Conservation (phyloP, 2,797 vertebrate species). For the Pseudopleuronectes americanus region DNA sequence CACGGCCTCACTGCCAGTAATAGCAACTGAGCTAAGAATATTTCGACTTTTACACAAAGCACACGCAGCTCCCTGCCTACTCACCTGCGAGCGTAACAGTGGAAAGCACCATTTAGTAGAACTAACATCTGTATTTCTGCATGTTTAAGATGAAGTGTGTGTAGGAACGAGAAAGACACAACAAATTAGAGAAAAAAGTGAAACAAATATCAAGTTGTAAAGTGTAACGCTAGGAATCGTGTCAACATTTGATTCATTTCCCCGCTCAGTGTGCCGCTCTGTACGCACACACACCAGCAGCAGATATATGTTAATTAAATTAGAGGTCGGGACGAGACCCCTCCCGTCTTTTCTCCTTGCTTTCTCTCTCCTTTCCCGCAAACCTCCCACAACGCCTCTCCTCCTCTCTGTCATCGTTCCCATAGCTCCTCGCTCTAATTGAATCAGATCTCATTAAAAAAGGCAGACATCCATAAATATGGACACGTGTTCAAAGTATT, state of each 20-base stretch:
- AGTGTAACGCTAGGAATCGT: no score
- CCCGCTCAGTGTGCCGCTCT: background rate
- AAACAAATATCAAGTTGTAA: no score
- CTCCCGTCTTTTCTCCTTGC: background rate
- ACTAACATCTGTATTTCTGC: background rate
- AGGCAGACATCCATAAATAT: constrained; percentile 46
- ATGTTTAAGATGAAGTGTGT: background rate
- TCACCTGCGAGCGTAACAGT: background rate
- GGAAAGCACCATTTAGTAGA: constrained; percentile 32
- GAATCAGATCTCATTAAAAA: constrained; percentile 63
- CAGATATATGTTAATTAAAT: constrained; percentile 32
- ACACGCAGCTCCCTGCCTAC: constrained; percentile 28
- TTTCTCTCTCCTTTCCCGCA: background rate
- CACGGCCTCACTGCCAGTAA: constrained; percentile 39
- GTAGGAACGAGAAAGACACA: constrained; percentile 1
- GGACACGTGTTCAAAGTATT: constrained; percentile 49
- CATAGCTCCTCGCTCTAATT: constrained; percentile 59
- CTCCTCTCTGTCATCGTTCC: constrained; percentile 35
- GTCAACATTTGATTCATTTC: constrained; percentile 26
- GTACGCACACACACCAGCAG: constrained; percentile 2
- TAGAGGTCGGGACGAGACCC: constrained; percentile 23
- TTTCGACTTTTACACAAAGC: constrained; percentile 10
- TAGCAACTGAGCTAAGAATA: background rate
- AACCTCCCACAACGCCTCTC: constrained; percentile 9
- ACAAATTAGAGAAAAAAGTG: background rate